phyloP scores from a whole-genome alignment of 1,140 invertebrate genomes.

The Microplitis demolitor region DNA sequence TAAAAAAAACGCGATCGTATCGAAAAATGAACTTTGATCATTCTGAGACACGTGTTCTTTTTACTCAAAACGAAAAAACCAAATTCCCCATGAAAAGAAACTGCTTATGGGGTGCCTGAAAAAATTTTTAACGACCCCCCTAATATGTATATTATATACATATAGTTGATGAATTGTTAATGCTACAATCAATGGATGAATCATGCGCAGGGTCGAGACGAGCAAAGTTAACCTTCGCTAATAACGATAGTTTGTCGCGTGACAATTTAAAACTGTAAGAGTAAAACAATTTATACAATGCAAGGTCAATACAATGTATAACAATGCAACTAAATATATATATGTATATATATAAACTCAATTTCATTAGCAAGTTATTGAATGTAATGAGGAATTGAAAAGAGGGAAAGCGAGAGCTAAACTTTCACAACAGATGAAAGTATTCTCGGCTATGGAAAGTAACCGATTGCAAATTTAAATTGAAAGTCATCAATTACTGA shows the following conservation, averaged over 20 bases:
- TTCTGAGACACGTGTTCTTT: too few species aligned
- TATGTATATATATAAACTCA: neutral
- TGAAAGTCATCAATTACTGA: constrained; percentile 49
- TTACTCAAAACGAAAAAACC: too few species aligned
- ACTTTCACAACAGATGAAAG: constrained; percentile 47
- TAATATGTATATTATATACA: neutral
- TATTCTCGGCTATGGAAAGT: constrained; percentile 47
- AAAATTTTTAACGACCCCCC: too few species aligned
- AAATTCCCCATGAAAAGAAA: too few species aligned
- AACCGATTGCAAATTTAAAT: constrained; percentile 46
- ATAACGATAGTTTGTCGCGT: constrained; percentile 36
- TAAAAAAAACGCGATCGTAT: too few species aligned
- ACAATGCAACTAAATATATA: neutral
- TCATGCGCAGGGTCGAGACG: constrained; percentile 33
- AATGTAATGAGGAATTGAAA: neutral
- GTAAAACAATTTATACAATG: constrained; percentile 26
- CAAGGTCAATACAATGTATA: constrained; percentile 23
- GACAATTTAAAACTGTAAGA: constrained; percentile 29
- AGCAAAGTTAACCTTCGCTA: constrained; percentile 32
- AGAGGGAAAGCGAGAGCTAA: neutral
- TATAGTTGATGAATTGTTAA: constrained; percentile 34
- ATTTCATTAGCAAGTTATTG: neutral
- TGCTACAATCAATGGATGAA: constrained; percentile 44
- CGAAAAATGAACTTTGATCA: too few species aligned
- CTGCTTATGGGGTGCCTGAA: too few species aligned